Base-by-base conservation (phyloP, 2,888 invertebrate genomes). In the Drosophila sordidapex region DNA sequence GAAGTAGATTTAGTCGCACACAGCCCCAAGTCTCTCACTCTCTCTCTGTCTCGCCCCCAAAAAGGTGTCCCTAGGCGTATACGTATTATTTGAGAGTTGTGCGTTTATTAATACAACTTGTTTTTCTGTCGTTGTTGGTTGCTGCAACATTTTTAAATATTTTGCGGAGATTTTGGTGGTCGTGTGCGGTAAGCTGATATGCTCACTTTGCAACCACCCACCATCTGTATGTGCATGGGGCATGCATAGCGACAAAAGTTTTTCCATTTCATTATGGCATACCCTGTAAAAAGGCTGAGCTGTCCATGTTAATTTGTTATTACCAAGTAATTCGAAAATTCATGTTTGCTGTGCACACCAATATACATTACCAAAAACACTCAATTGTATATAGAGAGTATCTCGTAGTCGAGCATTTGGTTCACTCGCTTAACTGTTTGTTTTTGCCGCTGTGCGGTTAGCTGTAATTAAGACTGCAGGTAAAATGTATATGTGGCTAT, bases 141-240 rank as follows among this genome's bases (percentile, higher is more conserved):
- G 76, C 72, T 80, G 66, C 69, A 66, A 65, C 81, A 76, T 79
- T 81, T 79, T 79, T 48, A 76, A 81, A 81, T 63, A 76, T 72
- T 53, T 69, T 51, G 71, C 63, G 35, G 51, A 67, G 77, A 80
- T 78, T 81, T 66, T 53, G 33, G 56, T 73, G 57, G 51, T 63
- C 27, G 58, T 53, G 46, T 27, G 51, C 61, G 60, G 51, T 66
- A 66, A 70, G 62, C 58, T 61, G 61, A 53, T 54, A 57, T 43
- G 40, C 15, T 63, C 36, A 27, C 36, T 21, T 11, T 33, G 1
- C 18, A 10, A 15, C 2, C 46, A 4, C 18, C 52, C 29, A 33
- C 54, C 36, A 27, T 7, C 65, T 70, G 60, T 66, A 52, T 66
- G 33, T 43, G 46, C 33, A 33, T 48, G 56, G 48, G 46, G 38